Evolutionary conservation across 2,888 invertebrate species (phyloP).

Genomic region (Buathra laborator): DNA sequence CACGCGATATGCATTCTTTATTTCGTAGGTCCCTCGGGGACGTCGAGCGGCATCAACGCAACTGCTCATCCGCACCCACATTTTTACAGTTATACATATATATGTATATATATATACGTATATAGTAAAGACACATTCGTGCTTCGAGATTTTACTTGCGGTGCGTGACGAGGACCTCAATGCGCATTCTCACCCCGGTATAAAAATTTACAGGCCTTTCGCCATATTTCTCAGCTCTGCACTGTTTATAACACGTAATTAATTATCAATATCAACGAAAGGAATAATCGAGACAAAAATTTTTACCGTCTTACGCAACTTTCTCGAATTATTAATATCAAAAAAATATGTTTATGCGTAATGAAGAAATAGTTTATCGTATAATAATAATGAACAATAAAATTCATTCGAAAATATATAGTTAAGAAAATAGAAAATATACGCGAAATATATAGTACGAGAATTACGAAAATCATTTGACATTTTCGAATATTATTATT

Average conservation of each 20-base stretch:
- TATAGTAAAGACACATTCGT: slow-evolving; percentile 31
- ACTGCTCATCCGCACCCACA: slow-evolving; percentile 28
- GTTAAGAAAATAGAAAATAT: no score
- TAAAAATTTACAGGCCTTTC: neutral
- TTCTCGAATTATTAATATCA: no score
- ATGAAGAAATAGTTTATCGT: no score
- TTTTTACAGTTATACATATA: neutral
- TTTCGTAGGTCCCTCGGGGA: slow-evolving; percentile 39
- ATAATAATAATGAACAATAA: no score
- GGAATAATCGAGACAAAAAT: no score
- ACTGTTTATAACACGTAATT: neutral
- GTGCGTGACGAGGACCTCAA: slow-evolving; percentile 33
- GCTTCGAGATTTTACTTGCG: slow-evolving; percentile 46
- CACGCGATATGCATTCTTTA: slow-evolving; percentile 56
- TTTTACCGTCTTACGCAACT: no score
- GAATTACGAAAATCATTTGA: no score
- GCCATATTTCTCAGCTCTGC: neutral
- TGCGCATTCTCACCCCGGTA: slow-evolving; percentile 15
- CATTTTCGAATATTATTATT: no score
- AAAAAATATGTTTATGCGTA: no score
- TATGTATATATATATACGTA: slow-evolving; percentile 1
- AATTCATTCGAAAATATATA: no score
- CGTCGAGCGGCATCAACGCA: slow-evolving; percentile 35
- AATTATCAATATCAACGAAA: neutral
- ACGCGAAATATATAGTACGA: no score